Conservation (phyloP, 2,797 vertebrate species). For the Sebastolobus altivelis region DNA sequence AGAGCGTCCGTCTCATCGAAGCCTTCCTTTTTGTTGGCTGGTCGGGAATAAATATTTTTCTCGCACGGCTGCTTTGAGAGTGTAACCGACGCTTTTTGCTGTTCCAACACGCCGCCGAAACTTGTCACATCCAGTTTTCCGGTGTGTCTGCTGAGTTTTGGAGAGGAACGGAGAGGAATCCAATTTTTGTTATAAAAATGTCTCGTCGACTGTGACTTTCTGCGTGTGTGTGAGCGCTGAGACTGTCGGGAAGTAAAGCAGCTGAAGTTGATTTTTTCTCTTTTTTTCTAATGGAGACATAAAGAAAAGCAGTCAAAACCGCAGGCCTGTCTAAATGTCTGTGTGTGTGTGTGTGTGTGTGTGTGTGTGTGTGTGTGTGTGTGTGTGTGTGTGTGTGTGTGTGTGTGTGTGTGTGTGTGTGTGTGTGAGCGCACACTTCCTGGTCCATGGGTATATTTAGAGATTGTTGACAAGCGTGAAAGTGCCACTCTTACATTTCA, state of each 20-base stretch:
- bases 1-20: slow-evolving; percentile 35
- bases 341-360: not conserved
- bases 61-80: slow-evolving; percentile 55
- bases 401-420: slow-evolving; percentile 7
- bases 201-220: slow-evolving; percentile 71
- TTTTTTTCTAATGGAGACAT: slow-evolving; percentile 65
- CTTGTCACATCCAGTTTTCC: slow-evolving; percentile 75
- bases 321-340: slow-evolving; percentile 41
- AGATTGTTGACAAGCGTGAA: slow-evolving; percentile 85
- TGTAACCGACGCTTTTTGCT: slow-evolving; percentile 51
- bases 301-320: slow-evolving; percentile 64
- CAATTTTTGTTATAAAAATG: slow-evolving; percentile 77
- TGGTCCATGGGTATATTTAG: slow-evolving; percentile 80
- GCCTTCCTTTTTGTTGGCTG: slow-evolving; percentile 63
- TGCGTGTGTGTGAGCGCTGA: slow-evolving; percentile 3
- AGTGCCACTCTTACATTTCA: slow-evolving; percentile 84
- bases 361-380: slow-evolving; percentile 8
- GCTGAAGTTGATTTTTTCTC: slow-evolving; percentile 41
- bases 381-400: not conserved
- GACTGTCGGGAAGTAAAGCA: slow-evolving; percentile 57
- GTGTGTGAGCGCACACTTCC: slow-evolving; percentile 27
- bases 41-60: slow-evolving; percentile 62
- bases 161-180: slow-evolving; percentile 70
- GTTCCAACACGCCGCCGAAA: slow-evolving; percentile 54
- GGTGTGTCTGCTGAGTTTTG: slow-evolving; percentile 69